Evolutionary conservation across 2,113 vertebrate genomes (phyloP), one percentile per base, ranked within the genome.

Genomic region (Gambusia holbrooki): DNA sequence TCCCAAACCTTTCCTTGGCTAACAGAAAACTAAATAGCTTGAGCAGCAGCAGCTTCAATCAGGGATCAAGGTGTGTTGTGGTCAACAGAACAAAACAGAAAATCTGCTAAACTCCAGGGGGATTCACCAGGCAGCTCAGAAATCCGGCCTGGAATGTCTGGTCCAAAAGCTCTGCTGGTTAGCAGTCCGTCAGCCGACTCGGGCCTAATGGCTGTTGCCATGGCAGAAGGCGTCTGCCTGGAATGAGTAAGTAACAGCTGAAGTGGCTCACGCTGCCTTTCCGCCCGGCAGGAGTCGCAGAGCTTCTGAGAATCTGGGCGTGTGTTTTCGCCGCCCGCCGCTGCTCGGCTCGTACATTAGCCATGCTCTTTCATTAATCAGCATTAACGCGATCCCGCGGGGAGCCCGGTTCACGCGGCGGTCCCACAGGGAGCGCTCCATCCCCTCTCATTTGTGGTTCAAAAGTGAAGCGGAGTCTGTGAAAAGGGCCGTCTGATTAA

Each of bases 191-290:
- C 77, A 78, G 71, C 74, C 75, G 28, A 25, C 74, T 80, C 68
- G 0, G 75, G 66, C 74, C 84, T 90, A 89, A 90, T 90, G 81
- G 84, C 81, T 90, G 86, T 91, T 89, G 85, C 85, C 86, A 91
- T 88, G 88, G 89, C 91, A 90, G 88, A 74, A 87, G 77, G 84
- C 74, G 54, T 92, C 82, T 90, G 89, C 85, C 86, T 84, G 80
- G 88, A 91, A 90, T 91, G 84, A 92, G 87, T 91, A 88, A 92
- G 91, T 90, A 89, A 90, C 83, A 64, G 77, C 69, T 79, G 42
- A 84, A 87, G 87, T 83, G 74, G 73, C 77, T 87, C 69, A 33
- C 72, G 30, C 76, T 60, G 71, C 30, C 69, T 80, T 65, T 64
- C 27, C 64, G 32, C 63, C 62, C 75, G 62, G 77, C 71, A 45